Conservation (phyloP, 1,140 invertebrate genomes). For the Tetragnatha versicolor region DNA sequence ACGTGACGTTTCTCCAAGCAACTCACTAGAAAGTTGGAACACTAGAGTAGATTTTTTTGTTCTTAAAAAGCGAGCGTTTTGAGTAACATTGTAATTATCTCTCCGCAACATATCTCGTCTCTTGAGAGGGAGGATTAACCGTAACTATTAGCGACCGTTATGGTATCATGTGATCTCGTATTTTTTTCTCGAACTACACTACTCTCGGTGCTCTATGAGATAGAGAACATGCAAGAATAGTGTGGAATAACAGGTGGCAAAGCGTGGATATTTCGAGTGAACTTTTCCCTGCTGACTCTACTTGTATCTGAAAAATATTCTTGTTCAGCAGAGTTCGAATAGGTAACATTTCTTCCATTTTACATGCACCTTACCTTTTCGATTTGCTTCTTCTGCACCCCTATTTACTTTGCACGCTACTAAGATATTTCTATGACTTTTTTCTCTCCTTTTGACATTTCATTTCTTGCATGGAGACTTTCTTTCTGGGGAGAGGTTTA, state of each 20-base stretch:
- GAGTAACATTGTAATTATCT: no score
- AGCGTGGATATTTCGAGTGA: not conserved
- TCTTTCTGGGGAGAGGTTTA: no score
- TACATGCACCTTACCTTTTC: conserved; percentile 1
- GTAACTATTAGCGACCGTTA: no score
- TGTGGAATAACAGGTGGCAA: not conserved
- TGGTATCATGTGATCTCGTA: no score
- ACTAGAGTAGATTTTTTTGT: no score
- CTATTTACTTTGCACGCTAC: not conserved
- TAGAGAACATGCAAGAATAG: not conserved
- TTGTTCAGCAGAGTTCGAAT: conserved; percentile 5
- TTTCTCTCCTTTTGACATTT: not conserved
- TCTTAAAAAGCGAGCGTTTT: no score
- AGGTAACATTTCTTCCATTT: conserved; percentile 8
- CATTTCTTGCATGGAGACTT: not conserved
- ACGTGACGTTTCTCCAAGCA: no score
- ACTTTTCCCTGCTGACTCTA: not conserved
- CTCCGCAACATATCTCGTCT: no score
- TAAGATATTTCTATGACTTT: not conserved
- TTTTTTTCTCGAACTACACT: no score
- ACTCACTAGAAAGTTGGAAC: no score
- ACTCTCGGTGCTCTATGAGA: no score
- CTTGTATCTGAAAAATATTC: not conserved
- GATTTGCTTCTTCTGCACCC: conserved; percentile 2
- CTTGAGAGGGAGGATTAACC: no score